Conservation (phyloP, 2,797 vertebrate species). For the Cuculus canorus region DNA sequence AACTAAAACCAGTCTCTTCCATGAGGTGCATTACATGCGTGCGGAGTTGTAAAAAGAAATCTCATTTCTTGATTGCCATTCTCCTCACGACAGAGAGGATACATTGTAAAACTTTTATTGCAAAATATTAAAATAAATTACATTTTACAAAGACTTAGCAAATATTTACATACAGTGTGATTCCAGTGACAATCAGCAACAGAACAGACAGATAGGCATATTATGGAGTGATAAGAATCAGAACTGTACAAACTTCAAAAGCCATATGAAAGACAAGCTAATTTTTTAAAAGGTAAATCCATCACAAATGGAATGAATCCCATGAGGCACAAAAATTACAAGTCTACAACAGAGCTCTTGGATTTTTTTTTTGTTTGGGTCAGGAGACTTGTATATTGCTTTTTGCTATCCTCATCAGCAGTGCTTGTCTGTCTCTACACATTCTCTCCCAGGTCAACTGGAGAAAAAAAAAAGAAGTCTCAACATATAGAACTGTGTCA, state of each 20-base stretch:
- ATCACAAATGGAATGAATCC: slow-evolving; percentile 32
- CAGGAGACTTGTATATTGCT: slow-evolving; percentile 49
- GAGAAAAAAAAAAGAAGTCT: neutral
- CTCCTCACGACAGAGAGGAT: neutral
- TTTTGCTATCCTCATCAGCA: slow-evolving; percentile 34
- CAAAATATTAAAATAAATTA: slow-evolving; percentile 87
- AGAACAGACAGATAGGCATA: slow-evolving; percentile 44
- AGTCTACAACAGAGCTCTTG: neutral
- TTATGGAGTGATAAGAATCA: slow-evolving; percentile 46
- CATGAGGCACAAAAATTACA: slow-evolving; percentile 35
- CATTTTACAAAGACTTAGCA: slow-evolving; percentile 71
- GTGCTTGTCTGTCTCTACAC: neutral
- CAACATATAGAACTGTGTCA: slow-evolving; percentile 9
- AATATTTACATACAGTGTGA: slow-evolving; percentile 78
- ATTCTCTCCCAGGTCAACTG: slow-evolving; percentile 47
- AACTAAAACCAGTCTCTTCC: neutral
- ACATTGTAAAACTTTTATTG: slow-evolving; percentile 76
- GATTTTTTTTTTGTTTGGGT: neutral
- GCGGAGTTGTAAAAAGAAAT: neutral
- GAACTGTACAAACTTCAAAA: slow-evolving; percentile 49
- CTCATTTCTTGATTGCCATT: neutral
- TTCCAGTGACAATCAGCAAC: slow-evolving; percentile 70
- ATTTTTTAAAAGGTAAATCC: slow-evolving; percentile 25
- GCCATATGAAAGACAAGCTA: slow-evolving; percentile 6
- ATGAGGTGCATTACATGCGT: neutral